A percentile compares a stretch with the other conserved stretches of the same genome.
These are phyloP conservation scores for Stictonetta naevosa DNA, from an alignment of 2,113 vertebrate species.

Conservation along the genomic window DNA sequence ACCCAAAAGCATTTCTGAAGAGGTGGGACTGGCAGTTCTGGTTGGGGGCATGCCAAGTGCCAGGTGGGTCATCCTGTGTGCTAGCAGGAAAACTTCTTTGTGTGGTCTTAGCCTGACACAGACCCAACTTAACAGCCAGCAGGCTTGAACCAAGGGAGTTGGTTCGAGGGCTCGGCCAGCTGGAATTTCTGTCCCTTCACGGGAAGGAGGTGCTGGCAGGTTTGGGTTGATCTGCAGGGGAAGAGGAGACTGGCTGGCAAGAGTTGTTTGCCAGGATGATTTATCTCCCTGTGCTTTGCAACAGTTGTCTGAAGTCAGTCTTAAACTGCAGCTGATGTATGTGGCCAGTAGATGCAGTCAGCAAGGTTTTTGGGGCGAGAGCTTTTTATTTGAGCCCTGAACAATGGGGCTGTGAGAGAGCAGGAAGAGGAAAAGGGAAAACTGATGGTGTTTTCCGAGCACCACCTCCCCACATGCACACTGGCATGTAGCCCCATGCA, in stretches of 20 bases:
- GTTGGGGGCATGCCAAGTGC: rapidly evolving
- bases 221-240: background rate
- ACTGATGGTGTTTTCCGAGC: background rate
- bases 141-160: background rate
- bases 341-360: rapidly evolving
- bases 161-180: background rate
- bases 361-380: background rate
- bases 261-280: background rate
- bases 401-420: background rate
- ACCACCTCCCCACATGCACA: rapidly evolving
- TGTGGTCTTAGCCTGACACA: background rate
- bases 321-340: rapidly evolving
- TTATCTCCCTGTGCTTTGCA: rapidly evolving
- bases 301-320: background rate
- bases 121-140: background rate
- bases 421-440: background rate
- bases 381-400: background rate
- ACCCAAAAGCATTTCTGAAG: background rate
- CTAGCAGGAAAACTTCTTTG: background rate
- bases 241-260: background rate
- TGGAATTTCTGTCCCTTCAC: background rate
- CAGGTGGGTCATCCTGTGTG: background rate
- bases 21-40: background rate
- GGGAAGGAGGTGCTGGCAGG: background rate
- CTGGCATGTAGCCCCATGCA: rapidly evolving